Base-by-base conservation (phyloP, 1,140 invertebrate genomes). In the Zaprionus kolodkinae region DNA sequence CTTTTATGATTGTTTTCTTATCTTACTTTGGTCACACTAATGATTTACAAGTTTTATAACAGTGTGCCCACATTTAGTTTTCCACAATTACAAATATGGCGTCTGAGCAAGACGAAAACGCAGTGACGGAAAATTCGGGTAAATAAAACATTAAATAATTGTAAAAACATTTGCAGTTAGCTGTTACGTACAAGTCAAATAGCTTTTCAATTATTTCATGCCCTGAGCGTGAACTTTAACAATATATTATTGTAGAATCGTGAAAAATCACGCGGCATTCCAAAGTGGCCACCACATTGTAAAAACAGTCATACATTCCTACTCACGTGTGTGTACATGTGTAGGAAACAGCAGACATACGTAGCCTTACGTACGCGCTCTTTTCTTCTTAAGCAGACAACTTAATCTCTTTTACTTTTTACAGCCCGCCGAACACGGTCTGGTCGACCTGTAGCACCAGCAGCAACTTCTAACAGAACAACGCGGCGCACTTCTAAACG, bases 401-500 rank as follows among this genome's bases (percentile, higher is more conserved):
- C 74, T 65, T 38, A 36, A 15, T 17, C 15, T 1, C 21, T 7
- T 60, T 12, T 35, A 52, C 15, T 33, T 38, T 55, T 85, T 78
- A 6, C 38, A 91, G 91, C 65, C 50, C 88, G 92, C 17, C 80
- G 91, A 12, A 92, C 92, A 60, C 78, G 92, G 13, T 92, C 92
- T 7, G 88, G 92, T 4, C 82, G 91, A 33, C 81, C 79, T 55
- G 73, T 64, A n/a, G 69, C 70, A 33, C 61, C 72, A 12, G 57
- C 68, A 55, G 6, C 81, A 21, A 50, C 72, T 10, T 35, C 85
- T 13, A 66, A 76, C 3, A 73, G 81, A 27, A 71, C 76, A 13
- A 81, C 88, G 13, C 78, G 91, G 30, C 88, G 91, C 61, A 72
- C 89, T 57, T 75, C 83, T 7, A 90, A 78, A 60, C 71, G 72